These are phyloP conservation scores for Gallinago solitaria DNA, from an alignment of 2,797 vertebrate species.

Conservation along the genomic window DNA sequence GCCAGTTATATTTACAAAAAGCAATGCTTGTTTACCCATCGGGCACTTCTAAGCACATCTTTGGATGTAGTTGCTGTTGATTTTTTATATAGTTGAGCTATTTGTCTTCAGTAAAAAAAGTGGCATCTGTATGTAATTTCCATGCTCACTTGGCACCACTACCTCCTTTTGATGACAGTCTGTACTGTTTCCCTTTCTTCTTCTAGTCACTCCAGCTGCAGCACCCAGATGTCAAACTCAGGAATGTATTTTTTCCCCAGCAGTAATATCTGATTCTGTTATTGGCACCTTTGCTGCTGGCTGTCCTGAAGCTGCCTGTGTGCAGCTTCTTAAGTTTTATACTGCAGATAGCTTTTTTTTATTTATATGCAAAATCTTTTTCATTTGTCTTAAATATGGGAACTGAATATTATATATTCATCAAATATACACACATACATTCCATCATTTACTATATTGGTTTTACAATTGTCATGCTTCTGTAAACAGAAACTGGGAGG, in stretches of 20 bases:
- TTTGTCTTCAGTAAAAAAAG: slow-evolving; percentile 73
- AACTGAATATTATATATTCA: slow-evolving; percentile 23
- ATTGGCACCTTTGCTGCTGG: slow-evolving; percentile 58
- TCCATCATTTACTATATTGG: slow-evolving; percentile 11
- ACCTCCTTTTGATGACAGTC: slow-evolving; percentile 77
- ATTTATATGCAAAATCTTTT: slow-evolving; percentile 38
- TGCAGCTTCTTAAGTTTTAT: slow-evolving; percentile 16
- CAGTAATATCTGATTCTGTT: slow-evolving; percentile 65
- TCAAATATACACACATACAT: background rate
- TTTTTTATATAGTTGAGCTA: slow-evolving; percentile 72
- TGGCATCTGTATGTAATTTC: slow-evolving; percentile 81
- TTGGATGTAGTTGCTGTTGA: slow-evolving; percentile 53
- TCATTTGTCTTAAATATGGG: slow-evolving; percentile 54
- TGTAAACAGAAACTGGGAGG: slow-evolving; percentile 53
- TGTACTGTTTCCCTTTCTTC: slow-evolving; percentile 72
- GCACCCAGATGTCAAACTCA: slow-evolving; percentile 78
- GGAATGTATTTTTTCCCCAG: slow-evolving; percentile 68
- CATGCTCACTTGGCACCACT: slow-evolving; percentile 78
- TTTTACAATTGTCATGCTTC: slow-evolving; percentile 35
- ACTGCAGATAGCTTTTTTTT: slow-evolving; percentile 20
- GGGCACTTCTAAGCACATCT: slow-evolving; percentile 77
- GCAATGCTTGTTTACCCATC: slow-evolving; percentile 58
- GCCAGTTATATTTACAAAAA: background rate
- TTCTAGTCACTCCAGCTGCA: slow-evolving; percentile 78
- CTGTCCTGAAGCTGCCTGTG: slow-evolving; percentile 60